Conservation (phyloP, 1,140 invertebrate genomes). For the Macrobrachium rosenbergii region DNA sequence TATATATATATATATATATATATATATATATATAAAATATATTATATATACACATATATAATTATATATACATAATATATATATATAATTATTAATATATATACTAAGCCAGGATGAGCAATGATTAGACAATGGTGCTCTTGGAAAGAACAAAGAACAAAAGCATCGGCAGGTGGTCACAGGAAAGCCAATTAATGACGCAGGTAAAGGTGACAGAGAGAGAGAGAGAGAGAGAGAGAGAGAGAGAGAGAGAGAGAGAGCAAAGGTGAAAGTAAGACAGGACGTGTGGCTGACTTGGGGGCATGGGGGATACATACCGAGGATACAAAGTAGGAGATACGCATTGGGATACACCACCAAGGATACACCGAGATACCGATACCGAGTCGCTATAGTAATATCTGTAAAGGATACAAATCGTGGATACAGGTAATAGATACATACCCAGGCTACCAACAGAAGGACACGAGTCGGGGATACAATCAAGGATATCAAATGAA, state of each 20-base stretch:
- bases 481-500: too few species aligned
- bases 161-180: not conserved
- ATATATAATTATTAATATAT: not conserved
- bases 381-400: too few species aligned
- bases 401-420: too few species aligned
- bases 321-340: not conserved
- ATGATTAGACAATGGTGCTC: too few species aligned
- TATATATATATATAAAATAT: slow-evolving; percentile 20
- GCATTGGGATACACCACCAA: too few species aligned
- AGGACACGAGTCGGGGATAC: too few species aligned
- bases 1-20: slow-evolving; percentile 31
- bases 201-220: not conserved
- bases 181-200: not conserved
- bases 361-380: too few species aligned
- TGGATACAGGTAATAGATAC: not conserved
- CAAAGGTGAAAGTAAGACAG: not conserved
- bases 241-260: not conserved
- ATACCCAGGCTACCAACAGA: not conserved
- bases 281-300: not conserved
- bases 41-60: slow-evolving; percentile 16
- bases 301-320: not conserved
- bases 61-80: slow-evolving; percentile 26
- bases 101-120: too few species aligned
- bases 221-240: not conserved
- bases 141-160: not conserved